phyloP scores from a whole-genome alignment of 1,140 invertebrate genomes.

The Bilobella aurantiaca region DNA sequence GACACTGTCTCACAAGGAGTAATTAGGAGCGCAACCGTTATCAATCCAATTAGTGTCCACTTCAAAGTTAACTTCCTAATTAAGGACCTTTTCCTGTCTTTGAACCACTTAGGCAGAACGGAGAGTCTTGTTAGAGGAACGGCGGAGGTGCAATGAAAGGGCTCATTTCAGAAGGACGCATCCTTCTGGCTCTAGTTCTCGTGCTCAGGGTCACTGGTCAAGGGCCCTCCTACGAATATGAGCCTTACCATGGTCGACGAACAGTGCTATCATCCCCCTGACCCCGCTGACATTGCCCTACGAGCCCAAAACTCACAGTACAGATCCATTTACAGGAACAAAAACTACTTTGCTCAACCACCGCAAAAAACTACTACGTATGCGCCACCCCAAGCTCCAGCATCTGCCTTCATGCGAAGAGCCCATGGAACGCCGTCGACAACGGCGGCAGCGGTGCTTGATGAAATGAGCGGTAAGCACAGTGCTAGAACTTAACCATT shows the following conservation, averaged over 20 bases:
- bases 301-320: neutral
- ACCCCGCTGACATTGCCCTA: neutral
- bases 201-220: neutral
- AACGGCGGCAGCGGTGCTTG: neutral
- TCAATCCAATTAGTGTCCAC: neutral
- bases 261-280: neutral
- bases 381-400: neutral
- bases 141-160: neutral
- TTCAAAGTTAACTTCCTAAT: conserved; percentile 1
- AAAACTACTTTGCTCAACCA: neutral
- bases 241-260: neutral
- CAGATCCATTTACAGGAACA: neutral
- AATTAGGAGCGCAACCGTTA: neutral
- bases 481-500: neutral
- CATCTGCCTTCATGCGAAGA: neutral
- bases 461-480: neutral
- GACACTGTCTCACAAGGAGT: neutral
- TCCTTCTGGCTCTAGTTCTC: neutral
- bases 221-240: neutral
- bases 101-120: neutral
- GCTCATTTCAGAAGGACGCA: neutral
- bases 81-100: too few relatives aligned
- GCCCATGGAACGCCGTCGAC: neutral
- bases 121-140: neutral
- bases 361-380: neutral